A percentile compares a stretch with the other conserved stretches of the same genome.
These are phyloP conservation scores for Champsocephalus esox DNA, from an alignment of 2,797 vertebrate species.

Conservation along the genomic window DNA sequence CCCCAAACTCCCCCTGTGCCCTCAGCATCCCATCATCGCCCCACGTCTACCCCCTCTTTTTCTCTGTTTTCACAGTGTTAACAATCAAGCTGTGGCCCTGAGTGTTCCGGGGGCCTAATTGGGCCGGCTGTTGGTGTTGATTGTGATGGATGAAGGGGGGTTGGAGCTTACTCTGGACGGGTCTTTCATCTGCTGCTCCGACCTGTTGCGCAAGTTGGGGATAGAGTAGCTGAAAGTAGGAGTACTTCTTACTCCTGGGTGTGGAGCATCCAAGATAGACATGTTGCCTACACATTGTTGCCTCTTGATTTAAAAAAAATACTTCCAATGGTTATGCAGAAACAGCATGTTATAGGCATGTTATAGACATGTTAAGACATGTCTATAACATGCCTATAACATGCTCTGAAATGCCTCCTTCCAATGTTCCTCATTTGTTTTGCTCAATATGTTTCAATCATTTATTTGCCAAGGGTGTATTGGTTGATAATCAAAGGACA, in stretches of 20 bases:
- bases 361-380: no score
- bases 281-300: not conserved
- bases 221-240: constrained; percentile 24
- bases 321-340: not conserved
- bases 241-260: not conserved
- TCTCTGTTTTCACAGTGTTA: constrained; percentile 79
- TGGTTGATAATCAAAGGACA: not conserved
- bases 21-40: constrained; percentile 59
- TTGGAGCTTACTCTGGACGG: constrained; percentile 54
- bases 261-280: constrained; percentile 8
- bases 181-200: constrained; percentile 76
- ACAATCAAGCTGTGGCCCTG: constrained; percentile 83
- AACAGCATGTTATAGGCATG: not conserved
- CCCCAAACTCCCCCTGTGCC: constrained; percentile 51
- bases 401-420: not conserved
- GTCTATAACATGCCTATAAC: not conserved
- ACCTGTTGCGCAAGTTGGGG: constrained; percentile 40
- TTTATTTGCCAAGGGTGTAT: not conserved
- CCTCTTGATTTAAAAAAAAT: not conserved
- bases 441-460: not conserved
- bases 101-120: constrained; percentile 83
- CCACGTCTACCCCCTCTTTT: constrained; percentile 39
- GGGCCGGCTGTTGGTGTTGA: constrained; percentile 79
- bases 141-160: constrained; percentile 83
- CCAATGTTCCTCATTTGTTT: not conserved